Base-by-base conservation (phyloP, 53 echinoderm and acorn worm species). In the Arbacia lixula region DNA sequence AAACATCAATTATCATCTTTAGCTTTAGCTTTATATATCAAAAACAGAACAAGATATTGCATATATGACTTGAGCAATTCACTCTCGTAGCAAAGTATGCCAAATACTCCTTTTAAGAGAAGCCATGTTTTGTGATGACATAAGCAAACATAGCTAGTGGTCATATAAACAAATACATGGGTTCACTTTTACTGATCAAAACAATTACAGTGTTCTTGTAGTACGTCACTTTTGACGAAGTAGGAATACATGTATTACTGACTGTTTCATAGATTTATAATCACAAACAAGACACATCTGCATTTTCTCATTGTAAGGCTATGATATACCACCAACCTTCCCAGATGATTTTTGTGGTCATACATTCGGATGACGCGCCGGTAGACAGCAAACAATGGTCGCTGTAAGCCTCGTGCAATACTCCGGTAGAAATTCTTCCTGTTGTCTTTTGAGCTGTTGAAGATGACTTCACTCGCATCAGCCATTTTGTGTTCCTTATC, bases 341-440 rank as follows among this genome's bases (percentile, higher is more conserved):
- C 97, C 11, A 96, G 86, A 76, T 97, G 94, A 84, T 97, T 97
- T 60, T 94, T 97, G 53, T 79, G 85, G 73, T 97, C 97, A 37
- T 97, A 94, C 94, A 94, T 94, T 53, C 97, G 66, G n/a, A 94
- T 89, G 55, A 97, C 94, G 30, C 92, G 84, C 12, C 97, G 82
- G 78, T 97, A 97, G 20, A 97, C 91, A 28, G 97, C 93, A 61
- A 96, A 97, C 36, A 97, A 81, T 11, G 97, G 97, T 20, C 97
- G 85, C 65, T 97, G 78, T 31, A 97, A 74, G 12, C 93, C 97
- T 35, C 91, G 86, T 4, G 97, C 90, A 25, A 97, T 92, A n/a
- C 71, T 87, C 25, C 97, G 94, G 63, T 97, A 97, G 65, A 97
- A 97, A 38, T 94, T 91, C 66, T 97, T 97, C 72, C 97, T 64